Base-by-base conservation (phyloP, 2,888 invertebrate genomes). In the Melinaea menophilus region DNA sequence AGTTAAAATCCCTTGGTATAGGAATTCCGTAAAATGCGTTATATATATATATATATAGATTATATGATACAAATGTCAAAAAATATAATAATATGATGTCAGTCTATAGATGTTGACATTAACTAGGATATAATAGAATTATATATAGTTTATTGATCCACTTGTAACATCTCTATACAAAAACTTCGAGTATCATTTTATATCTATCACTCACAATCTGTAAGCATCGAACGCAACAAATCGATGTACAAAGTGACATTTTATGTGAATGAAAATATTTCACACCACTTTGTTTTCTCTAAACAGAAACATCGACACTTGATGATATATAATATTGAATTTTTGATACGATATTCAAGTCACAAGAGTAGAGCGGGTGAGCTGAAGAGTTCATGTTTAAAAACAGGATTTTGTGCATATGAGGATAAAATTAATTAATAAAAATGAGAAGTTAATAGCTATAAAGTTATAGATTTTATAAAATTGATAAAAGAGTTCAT, bases 221-320 rank as follows among this genome's bases (percentile, higher is more conserved):
- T 12, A 47, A 51, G 58, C 63, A 59, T 48, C 34, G 37, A 31
- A 41, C n/a, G 45, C 55, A 61, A 82, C 82, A 81, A 81, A 82
- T 82, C 72, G 77, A 70, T 69, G 57, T 56, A 66, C 70, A 72
- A 69, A 74, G 65, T 70, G 70, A 67, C 71, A 72, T 72, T 73
- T 71, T 70, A 70, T 69, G 69, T 63, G 63, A 65, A 66, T 65
- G 58, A 60, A 69, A 67, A 72, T 65, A 75, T 80, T 75, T 77
- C 73, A 76, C 80, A 79, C 79, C 79, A 80, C 79, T 82, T 82
- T 82, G 82, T 84, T 72, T 73, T 72, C 69, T 70, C 75, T 76
- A 76, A 79, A 81, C 79, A 79, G 79, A 78, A 78, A 79, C 80
- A 81, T 80, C 77, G 80, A 80, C 80, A 79, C 82, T 78, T 76